Percentiles rank a stretch among this genome's conserved stretches.
These are phyloP conservation scores for Onychostruthus taczanowskii DNA, from an alignment of 2,113 vertebrate genomes.

Conservation along the genomic window DNA sequence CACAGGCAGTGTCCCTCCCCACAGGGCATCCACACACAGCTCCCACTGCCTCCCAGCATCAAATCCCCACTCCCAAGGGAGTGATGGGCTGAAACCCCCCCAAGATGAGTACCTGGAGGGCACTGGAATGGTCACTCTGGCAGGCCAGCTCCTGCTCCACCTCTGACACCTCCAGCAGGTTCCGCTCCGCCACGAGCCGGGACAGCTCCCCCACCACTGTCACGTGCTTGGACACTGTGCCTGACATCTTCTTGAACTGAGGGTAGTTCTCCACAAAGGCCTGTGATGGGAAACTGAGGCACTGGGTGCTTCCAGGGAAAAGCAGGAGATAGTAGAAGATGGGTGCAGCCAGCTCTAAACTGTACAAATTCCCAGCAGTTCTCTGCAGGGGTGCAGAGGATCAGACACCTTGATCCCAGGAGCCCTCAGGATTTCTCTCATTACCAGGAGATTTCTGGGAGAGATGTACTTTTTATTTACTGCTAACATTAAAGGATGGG, in stretches of 20 bases:
- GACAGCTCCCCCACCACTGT: slow-evolving; percentile 95
- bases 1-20: not conserved
- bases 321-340: not conserved
- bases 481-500: not conserved
- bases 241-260: slow-evolving; percentile 98
- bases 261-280: slow-evolving; percentile 98
- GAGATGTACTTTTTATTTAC: not conserved
- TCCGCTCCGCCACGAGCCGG: slow-evolving; percentile 81
- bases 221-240: slow-evolving; percentile 94
- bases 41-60: not conserved
- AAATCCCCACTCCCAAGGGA: not conserved
- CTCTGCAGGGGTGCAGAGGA: not conserved
- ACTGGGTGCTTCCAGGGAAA: not conserved
- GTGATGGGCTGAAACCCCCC: too few relatives aligned
- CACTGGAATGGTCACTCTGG: slow-evolving; percentile 92
- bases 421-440: not conserved
- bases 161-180: slow-evolving; percentile 91
- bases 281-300: slow-evolving; percentile 51
- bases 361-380: not conserved
- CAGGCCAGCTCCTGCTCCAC: slow-evolving; percentile 95
- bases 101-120: slow-evolving; percentile 83
- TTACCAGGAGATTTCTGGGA: not conserved
- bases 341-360: not conserved
- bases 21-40: not conserved
- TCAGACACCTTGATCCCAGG: not conserved